These are phyloP conservation scores for Stomatorhinus ivindoensis DNA, from an alignment of 2,113 vertebrate genomes.

Conservation along the genomic window DNA sequence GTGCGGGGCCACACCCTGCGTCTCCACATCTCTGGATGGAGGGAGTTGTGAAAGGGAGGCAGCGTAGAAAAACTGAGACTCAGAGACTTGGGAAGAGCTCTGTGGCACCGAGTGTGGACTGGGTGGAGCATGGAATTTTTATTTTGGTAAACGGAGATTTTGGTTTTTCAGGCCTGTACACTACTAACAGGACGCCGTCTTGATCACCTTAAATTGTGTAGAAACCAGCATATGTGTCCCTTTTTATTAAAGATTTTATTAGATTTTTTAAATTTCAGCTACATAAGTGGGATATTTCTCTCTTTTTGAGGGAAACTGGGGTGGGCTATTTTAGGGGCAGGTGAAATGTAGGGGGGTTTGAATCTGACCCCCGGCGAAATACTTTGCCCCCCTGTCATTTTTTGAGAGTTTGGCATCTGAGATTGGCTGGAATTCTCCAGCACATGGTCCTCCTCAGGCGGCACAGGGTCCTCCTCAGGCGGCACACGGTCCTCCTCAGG, in stretches of 20 bases:
- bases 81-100: not conserved
- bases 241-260: not conserved
- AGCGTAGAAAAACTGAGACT: not conserved
- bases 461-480: too few relatives aligned
- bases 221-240: not conserved
- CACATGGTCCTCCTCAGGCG: not conserved
- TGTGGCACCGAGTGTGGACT: not conserved
- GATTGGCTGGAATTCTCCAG: not conserved
- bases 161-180: not conserved
- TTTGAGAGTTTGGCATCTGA: not conserved
- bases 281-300: not conserved
- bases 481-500: not conserved
- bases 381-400: not conserved
- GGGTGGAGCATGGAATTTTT: not conserved
- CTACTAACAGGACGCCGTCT: not conserved
- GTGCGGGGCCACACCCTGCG: constrained; percentile 8
- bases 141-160: not conserved
- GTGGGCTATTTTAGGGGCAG: not conserved
- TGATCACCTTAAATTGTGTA: not conserved
- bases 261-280: not conserved
- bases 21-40: not conserved
- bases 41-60: not conserved
- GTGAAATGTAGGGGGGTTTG: not conserved
- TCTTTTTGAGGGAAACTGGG: not conserved
- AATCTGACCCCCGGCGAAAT: not conserved